phyloP scores from a whole-genome alignment of 2,888 invertebrate genomes.

The Drosophila setosimentum region DNA sequence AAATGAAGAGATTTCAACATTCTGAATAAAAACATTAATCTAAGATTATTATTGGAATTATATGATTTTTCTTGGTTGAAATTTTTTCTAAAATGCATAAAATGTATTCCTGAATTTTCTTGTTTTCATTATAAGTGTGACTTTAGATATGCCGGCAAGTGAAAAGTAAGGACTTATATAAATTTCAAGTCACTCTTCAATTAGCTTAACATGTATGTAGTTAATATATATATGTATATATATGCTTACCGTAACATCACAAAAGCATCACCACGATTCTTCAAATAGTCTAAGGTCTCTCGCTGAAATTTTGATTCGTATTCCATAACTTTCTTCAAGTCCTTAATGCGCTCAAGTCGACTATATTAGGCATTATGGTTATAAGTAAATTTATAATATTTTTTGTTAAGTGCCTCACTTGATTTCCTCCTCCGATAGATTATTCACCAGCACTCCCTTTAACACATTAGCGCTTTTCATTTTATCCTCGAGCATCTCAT shows the following conservation, averaged over 20 bases:
- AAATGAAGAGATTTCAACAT: too few relatives aligned
- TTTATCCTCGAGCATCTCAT: slow-evolving; percentile 75
- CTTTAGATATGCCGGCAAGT: not conserved
- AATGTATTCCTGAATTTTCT: not conserved
- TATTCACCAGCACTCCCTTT: slow-evolving; percentile 79
- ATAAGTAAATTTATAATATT: accelerated
- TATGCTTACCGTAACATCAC: slow-evolving; percentile 76
- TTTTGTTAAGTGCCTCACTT: slow-evolving; percentile 56
- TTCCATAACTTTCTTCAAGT: slow-evolving; percentile 62
- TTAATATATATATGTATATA: not conserved
- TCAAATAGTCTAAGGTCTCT: slow-evolving; percentile 61
- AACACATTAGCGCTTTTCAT: slow-evolving; percentile 75
- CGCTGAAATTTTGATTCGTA: slow-evolving; percentile 59
- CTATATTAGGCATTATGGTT: slow-evolving; percentile 39
- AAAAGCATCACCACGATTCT: slow-evolving; percentile 76
- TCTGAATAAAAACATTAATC: too few relatives aligned
- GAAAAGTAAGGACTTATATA: not conserved
- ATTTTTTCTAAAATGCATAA: not conserved
- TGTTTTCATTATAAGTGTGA: not conserved
- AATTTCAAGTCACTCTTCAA: not conserved
- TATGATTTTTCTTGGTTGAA: too few relatives aligned
- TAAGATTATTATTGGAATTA: too few relatives aligned
- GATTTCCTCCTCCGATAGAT: slow-evolving; percentile 81
- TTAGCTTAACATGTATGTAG: not conserved
- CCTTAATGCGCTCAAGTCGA: slow-evolving; percentile 72